Base-by-base conservation (phyloP, 2,113 vertebrate species). In the Pomatorhinus ruficollis region DNA sequence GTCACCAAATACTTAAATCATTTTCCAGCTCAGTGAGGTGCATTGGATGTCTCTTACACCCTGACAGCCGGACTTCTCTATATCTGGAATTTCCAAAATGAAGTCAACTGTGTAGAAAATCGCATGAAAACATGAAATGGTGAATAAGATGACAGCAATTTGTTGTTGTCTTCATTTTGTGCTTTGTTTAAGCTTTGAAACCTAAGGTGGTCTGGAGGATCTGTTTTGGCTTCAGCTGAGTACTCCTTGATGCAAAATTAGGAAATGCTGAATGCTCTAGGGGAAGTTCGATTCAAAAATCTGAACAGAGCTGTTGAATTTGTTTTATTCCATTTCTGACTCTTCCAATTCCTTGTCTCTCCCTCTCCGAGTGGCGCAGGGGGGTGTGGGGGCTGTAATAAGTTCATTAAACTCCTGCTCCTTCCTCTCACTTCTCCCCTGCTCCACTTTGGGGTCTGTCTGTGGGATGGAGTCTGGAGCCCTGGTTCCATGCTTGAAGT, bases 341-440 rank as follows among this genome's bases (percentile, higher is more conserved):
- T 64, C 11, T 52, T 49, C 7, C 44, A 2, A 5, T 30, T 66
- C 40, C 30, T 54, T 22, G 17, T 11, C 28, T 60, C 5, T 68
- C 30, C 30, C 3, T 1, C 11, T 11, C 6, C 0, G 0, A n/a
- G 33, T 0, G 0, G 24, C 0, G 0, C 5, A 22, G 40, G 4
- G 14, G 1, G 4, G 6, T 16, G 0, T 33, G 28, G 7, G 12
- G 4, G 2, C 5, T 65, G 12, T 8, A 39, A 14, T 39, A 16
- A 18, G 3, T 27, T 64, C 45, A 0, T n/a, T 27, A 33, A 0
- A 42, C 18, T 49, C 33, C 21, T 2, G 2, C 10, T 54, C 56
- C 30, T 93, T 68, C 44, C 33, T 87, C 7, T 4, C 8, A 0
- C 20, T 45, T 80, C 28, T 45, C 14, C 17, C 15, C 12, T 54